phyloP scores from a whole-genome alignment of 1,140 invertebrate species.

The Nebria ingens region DNA sequence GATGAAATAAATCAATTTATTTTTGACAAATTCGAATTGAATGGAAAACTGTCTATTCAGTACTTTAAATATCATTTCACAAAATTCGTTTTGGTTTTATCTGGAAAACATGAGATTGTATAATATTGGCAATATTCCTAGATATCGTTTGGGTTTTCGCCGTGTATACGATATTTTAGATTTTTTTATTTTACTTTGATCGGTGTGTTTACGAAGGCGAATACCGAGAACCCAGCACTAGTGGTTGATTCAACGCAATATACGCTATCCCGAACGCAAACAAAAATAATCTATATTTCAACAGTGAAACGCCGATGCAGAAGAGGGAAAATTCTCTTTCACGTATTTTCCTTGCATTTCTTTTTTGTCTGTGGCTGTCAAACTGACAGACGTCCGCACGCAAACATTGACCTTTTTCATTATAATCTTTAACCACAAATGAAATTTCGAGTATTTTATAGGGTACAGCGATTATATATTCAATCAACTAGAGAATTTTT shows the following conservation, averaged over 20 bases:
- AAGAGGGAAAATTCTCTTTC: not conserved
- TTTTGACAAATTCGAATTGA: too few species aligned
- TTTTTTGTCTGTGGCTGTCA: not conserved
- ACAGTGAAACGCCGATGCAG: not conserved
- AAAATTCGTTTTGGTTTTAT: not conserved
- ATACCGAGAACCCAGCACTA: not conserved
- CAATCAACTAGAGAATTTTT: too few species aligned
- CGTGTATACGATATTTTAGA: not conserved
- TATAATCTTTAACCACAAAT: too few species aligned
- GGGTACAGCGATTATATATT: too few species aligned
- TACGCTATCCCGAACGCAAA: slow-evolving; percentile 3
- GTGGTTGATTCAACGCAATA: slow-evolving; percentile 5
- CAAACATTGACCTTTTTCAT: too few species aligned
- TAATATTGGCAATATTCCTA: slow-evolving; percentile 6
- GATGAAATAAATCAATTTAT: too few species aligned
- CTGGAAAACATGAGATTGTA: not conserved
- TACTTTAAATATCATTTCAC: slow-evolving; percentile 1
- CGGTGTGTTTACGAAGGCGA: not conserved
- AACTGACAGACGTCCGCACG: not conserved
- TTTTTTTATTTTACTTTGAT: slow-evolving; percentile 1
- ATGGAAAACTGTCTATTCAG: too few species aligned
- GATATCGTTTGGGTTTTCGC: not conserved
- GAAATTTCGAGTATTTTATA: too few species aligned
- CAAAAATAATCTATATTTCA: slow-evolving; percentile 10
- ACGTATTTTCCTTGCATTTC: not conserved